Evolutionary conservation across 2,888 invertebrate species (phyloP), one percentile per base, ranked within the genome.

Genomic region (Clistopyga incitator): DNA sequence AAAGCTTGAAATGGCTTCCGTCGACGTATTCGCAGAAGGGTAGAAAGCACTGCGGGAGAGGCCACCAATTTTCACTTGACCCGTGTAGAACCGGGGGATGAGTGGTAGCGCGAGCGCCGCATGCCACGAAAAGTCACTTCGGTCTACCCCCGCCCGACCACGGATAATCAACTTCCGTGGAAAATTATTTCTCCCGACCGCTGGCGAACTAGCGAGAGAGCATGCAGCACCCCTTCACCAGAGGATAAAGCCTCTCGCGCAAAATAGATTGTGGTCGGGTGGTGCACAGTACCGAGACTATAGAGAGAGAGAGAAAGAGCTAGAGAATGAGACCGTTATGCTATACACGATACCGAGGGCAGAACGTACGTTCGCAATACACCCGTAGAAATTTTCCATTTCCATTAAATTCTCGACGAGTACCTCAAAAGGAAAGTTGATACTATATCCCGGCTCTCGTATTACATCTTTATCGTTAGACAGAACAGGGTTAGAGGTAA

Each of bases 111-210:
- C 61, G 20, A n/a, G 42, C 56, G 59, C 56, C 52, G 56, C 67
- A 72, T 45, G 59, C 71, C 42, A 52, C 75, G 72, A 67, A 68
- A 80, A 83, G 76, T 77, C 80, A 83, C 83, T 52, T 83, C 54
- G 78, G 78, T 79, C 71, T 77, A 82, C 71, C 82, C 65, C 45
- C 76, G 50, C 56, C 23, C 71, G 34, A 71, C 70, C 70, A 47
- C 56, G 71, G 82, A 82, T 79, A 82, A 82, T 82, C 79, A 83
- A 83, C 80, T 83, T 83, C 72, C 25, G 80, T 77, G 72, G 71
- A 83, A 83, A 79, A 83, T 83, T 72, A 83, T 83, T 79, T 72
- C 64, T 45, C 42, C 71, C 34, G 23, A 67, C 67, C 71, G 59
- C 71, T 23, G 56, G 74, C 56, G 45, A 72, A 42, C 56, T 15